phyloP scores from a whole-genome alignment of 2,113 vertebrate species.

The Engystomops pustulosus region DNA sequence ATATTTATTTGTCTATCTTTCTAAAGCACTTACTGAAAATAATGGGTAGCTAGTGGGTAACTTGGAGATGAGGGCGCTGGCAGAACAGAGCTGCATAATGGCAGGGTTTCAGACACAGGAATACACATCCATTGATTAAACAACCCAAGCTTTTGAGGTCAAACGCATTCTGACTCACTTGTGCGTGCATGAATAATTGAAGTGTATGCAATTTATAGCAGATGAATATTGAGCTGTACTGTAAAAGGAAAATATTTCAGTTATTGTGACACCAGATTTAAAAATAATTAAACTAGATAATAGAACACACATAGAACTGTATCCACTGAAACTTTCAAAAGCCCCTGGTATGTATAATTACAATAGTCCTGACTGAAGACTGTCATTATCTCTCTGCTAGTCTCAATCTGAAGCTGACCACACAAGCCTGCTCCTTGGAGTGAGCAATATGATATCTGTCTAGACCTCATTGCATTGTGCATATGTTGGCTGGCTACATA shows the following conservation, averaged over 20 bases:
- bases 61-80: not conserved
- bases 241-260: not conserved
- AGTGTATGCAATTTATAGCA: conserved; percentile 34
- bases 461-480: not conserved
- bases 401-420: not conserved
- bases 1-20: no score
- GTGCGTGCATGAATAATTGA: conserved; percentile 44
- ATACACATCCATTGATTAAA: conserved; percentile 42
- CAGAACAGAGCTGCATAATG: not conserved
- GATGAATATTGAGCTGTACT: not conserved
- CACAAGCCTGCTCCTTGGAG: not conserved
- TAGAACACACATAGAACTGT: conserved; percentile 1
- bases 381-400: not conserved
- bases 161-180: conserved; percentile 16
- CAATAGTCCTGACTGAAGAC: not conserved
- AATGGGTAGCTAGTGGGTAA: not conserved
- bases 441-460: not conserved
- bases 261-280: not conserved
- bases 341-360: not conserved
- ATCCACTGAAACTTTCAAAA: not conserved
- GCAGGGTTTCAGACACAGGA: not conserved
- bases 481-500: not conserved
- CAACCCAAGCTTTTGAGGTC: conserved; percentile 5
- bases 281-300: not conserved
- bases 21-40: not conserved